Base-by-base conservation (phyloP, 2,797 vertebrate species). In the Channa striata region DNA sequence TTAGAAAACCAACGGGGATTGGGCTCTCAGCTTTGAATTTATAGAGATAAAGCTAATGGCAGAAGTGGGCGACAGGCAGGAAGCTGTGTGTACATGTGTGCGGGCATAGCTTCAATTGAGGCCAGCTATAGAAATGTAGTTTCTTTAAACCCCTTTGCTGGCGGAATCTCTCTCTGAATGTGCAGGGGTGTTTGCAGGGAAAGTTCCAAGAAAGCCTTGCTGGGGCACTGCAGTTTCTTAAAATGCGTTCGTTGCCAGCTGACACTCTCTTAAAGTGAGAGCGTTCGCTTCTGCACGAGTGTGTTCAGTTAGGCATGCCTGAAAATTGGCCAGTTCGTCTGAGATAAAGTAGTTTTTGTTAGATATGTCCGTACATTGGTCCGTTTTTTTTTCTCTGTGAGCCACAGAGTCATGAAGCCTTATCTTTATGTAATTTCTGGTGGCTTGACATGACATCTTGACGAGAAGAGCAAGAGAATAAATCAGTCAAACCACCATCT, bases 1-100 rank as follows among this genome's bases (percentile, higher is more conserved):
- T 81, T 30, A 82, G 64, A 85, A 81, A 61, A 57, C 47, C 11
- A 83, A 76, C 43, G 5, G 72, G 82, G 78, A 84, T 87, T 78
- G 81, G 66, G 61, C 78, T 82, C 78, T 72, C 39, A 47, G 82
- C 83, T 85, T 86, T 81, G 83, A 87, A 87, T 89, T 77, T 61
- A 64, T 59, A 72, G 65, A 57, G 84, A 90, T 88, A 84, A 87
- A 86, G 76, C 75, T 83, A 87, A 89, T 83, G 76, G 82, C 63
- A 77, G 82, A 82, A 83, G 84, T 83, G 82, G 78, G 84, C 42
- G 67, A 82, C 78, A 82, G 61, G 64, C 84, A 74, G 49, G 40
- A 67, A 72, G 56, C 47, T 52, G 59, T 72, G 64, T 74, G 60
- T 54, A 42, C 66, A 56, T 71, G 66, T 80, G 76, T 3, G 40